Conservation (phyloP, 2,888 invertebrate species). For the Chironomus riparius region DNA sequence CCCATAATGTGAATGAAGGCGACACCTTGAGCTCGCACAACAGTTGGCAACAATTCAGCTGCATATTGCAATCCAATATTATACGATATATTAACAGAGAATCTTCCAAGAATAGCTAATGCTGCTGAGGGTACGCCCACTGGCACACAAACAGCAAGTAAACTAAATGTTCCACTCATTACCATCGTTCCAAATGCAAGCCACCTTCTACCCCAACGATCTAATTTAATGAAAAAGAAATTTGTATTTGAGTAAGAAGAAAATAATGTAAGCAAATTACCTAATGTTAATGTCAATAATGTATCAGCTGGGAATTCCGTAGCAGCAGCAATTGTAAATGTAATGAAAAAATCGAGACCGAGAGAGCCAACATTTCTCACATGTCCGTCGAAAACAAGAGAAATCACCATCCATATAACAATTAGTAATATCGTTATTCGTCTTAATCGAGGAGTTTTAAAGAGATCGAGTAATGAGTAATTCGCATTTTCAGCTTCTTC, state of each 20-base stretch:
- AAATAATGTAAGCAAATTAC: constrained; percentile 42
- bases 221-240: constrained; percentile 13
- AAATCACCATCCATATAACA: constrained; percentile 83
- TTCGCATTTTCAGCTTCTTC: constrained; percentile 59
- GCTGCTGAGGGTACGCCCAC: constrained; percentile 65
- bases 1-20: constrained; percentile 83
- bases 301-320: constrained; percentile 81
- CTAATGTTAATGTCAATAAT: constrained; percentile 60
- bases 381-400: constrained; percentile 79
- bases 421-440: constrained; percentile 69
- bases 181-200: constrained; percentile 75
- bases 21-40: constrained; percentile 78
- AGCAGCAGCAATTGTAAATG: constrained; percentile 73
- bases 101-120: constrained; percentile 71
- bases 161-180: constrained; percentile 68
- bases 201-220: constrained; percentile 75
- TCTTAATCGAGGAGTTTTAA: constrained; percentile 66
- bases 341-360: constrained; percentile 72
- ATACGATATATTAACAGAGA: constrained; percentile 81
- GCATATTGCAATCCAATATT: constrained; percentile 86
- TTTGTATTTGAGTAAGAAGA: not conserved
- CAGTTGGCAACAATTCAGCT: constrained; percentile 73
- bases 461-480: constrained; percentile 73
- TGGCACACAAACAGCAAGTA: constrained; percentile 66
- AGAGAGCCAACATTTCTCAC: constrained; percentile 79